Evolutionary conservation across 2,888 invertebrate genomes (phyloP), one percentile per base, ranked within the genome.

Genomic region (Pelosia muscerda): DNA sequence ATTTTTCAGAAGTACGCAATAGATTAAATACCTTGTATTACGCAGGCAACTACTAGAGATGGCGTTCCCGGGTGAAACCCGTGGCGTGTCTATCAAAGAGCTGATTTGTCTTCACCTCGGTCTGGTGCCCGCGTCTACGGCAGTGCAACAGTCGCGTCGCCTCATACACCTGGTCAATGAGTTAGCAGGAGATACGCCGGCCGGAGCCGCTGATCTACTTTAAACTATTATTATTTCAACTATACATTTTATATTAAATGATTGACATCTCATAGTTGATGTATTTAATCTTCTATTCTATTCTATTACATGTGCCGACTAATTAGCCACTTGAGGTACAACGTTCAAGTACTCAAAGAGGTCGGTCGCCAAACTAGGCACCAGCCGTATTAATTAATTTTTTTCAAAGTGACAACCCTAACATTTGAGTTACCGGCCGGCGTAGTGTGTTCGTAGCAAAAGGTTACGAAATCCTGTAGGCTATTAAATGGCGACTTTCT

Each of bases 51-150:
- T 93, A 10, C 66, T 87, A 31, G 94, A 95, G 71, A 86, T 92
- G 54, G 88, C 93, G 38, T 95, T 94, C 76, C 93, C 94, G 0
- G 87, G 85, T 63, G 93, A 93, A 67, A 82, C 81, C 49, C 88
- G 88, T 64, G 92, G 92, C 2, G 91, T 94, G 25, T 85, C 84
- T 63, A 81, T 91, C 54, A 93, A 93, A 77, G 98, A 98, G 90
- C 91, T 98, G 73, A 97, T 97, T 81, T 98, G 98, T 87, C 96
- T 98, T 34, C 98, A 98, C 91, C 92, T 98, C 69, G 98, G 98
- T 0, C 90, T 98, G 65, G 96, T 97, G 1, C 98, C 98, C 0
- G 96, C 98, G 0, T 96, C 97, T 2, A 97, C 97, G 67, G 97
- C 98, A 0, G 95, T 98, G 75, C 98, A 98, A 85, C 98, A 98